These are phyloP conservation scores for Noctua janthina DNA, from an alignment of 2,888 invertebrate species.

Conservation along the genomic window DNA sequence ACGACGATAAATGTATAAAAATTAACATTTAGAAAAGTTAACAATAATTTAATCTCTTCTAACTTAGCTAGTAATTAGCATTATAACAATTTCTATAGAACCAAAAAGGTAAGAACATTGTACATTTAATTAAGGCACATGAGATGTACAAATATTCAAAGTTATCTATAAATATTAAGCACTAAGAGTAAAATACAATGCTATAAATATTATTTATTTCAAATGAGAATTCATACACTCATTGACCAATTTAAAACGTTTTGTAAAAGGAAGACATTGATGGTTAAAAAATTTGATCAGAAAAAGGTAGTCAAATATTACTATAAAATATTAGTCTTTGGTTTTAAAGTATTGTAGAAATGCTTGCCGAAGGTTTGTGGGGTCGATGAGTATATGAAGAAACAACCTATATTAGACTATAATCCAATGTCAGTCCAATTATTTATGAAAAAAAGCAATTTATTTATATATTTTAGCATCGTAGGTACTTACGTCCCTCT, in stretches of 20 bases:
- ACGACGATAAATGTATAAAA: constrained; percentile 78
- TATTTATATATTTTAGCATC: constrained; percentile 69
- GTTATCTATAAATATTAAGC: constrained; percentile 87
- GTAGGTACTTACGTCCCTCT: constrained; percentile 79
- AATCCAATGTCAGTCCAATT: constrained; percentile 83
- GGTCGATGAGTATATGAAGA: constrained; percentile 84
- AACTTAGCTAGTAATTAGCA: constrained; percentile 86
- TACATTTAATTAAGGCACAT: constrained; percentile 89
- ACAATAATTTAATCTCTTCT: constrained; percentile 90
- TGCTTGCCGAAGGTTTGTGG: constrained; percentile 79
- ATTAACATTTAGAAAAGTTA: constrained; percentile 89
- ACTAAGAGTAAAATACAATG: constrained; percentile 84
- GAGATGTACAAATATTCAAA: constrained; percentile 82
- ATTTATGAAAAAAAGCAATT: constrained; percentile 67
- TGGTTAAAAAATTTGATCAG: constrained; percentile 71
- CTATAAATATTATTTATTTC: constrained; percentile 79
- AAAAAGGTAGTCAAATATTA: constrained; percentile 78
- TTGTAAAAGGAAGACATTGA: constrained; percentile 81
- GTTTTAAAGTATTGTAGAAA: constrained; percentile 81
- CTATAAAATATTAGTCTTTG: constrained; percentile 85
- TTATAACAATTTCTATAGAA: constrained; percentile 86
- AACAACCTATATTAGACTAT: constrained; percentile 79
- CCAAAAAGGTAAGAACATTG: constrained; percentile 86
- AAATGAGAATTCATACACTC: constrained; percentile 79
- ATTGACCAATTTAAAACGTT: constrained; percentile 75